A percentile compares a stretch with the other conserved stretches of the same genome.
Conservation (phyloP, 2,888 invertebrate genomes). For the Bellardia pandia region DNA sequence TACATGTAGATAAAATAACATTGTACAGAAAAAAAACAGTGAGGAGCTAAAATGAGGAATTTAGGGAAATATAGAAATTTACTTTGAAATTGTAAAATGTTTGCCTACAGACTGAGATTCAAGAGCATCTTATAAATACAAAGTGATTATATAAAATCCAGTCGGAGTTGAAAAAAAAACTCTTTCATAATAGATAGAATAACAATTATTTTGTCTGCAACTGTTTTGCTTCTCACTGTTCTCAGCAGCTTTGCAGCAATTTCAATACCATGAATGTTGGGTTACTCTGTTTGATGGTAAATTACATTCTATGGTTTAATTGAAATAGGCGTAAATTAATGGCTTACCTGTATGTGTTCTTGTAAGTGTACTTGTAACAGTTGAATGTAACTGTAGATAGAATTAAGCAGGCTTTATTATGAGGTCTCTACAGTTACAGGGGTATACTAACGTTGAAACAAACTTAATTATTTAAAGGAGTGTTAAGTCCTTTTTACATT, state of each 20-base stretch:
- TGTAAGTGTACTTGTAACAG: not conserved
- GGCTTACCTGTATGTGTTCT: constrained; percentile 33
- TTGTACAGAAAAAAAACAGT: not conserved
- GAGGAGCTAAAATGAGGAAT: not conserved
- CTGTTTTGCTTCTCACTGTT: not conserved
- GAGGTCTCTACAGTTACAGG: not conserved
- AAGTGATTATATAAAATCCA: too few species aligned
- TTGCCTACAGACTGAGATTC: too few species aligned
- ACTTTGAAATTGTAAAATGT: not conserved
- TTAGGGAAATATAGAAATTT: not conserved
- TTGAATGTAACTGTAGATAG: not conserved
- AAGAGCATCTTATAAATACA: too few species aligned
- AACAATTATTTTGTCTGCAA: too few species aligned
- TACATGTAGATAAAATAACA: constrained; percentile 8
- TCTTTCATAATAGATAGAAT: too few species aligned
- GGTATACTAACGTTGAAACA: not conserved
- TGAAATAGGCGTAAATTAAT: constrained; percentile 63
- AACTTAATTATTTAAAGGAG: too few species aligned
- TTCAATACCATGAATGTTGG: not conserved
- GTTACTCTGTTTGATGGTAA: constrained; percentile 41
- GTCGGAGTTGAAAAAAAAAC: too few species aligned
- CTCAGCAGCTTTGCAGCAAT: constrained; percentile 3
- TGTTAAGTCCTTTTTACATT: too few species aligned
- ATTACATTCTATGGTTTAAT: constrained; percentile 60
- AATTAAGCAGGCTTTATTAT: not conserved